phyloP scores from a whole-genome alignment of 2,888 invertebrate species.

The Drosophila atroscutellata region DNA sequence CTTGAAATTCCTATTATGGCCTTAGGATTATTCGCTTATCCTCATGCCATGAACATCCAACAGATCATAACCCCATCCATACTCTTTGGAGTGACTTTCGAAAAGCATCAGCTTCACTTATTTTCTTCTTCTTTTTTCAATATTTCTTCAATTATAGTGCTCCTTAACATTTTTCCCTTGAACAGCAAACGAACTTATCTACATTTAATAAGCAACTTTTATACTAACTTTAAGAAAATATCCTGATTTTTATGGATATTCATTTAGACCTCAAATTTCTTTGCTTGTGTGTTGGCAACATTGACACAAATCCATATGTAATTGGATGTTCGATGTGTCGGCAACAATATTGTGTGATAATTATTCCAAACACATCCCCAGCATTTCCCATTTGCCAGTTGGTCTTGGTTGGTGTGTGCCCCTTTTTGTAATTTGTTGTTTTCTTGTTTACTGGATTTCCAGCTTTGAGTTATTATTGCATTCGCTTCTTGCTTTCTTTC shows the following conservation, averaged over 20 bases:
- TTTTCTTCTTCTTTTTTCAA: not conserved
- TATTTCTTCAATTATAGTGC: not conserved
- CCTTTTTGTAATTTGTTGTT: not conserved
- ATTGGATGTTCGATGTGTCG: constrained; percentile 36
- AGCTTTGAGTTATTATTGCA: constrained; percentile 21
- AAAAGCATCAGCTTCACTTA: not conserved
- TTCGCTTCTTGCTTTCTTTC: constrained; percentile 6
- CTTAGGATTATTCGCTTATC: not conserved
- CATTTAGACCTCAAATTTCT: constrained; percentile 3
- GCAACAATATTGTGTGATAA: constrained; percentile 52
- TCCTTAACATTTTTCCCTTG: not conserved
- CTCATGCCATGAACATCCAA: not conserved
- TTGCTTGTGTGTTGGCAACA: constrained; percentile 19
- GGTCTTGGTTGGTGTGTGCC: constrained; percentile 1
- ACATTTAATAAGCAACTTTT: not conserved
- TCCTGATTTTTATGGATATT: constrained; percentile 1
- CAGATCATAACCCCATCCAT: not conserved
- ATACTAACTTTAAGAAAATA: not conserved
- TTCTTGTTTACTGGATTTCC: constrained; percentile 31
- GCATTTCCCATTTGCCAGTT: constrained; percentile 15
- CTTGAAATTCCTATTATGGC: not conserved
- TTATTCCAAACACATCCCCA: constrained; percentile 54
- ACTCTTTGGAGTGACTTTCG: not conserved
- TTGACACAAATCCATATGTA: constrained; percentile 41
- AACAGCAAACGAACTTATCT: not conserved